Conservation (phyloP, 2,113 vertebrate species). For the Boulengeromyrus knoepffleri region DNA sequence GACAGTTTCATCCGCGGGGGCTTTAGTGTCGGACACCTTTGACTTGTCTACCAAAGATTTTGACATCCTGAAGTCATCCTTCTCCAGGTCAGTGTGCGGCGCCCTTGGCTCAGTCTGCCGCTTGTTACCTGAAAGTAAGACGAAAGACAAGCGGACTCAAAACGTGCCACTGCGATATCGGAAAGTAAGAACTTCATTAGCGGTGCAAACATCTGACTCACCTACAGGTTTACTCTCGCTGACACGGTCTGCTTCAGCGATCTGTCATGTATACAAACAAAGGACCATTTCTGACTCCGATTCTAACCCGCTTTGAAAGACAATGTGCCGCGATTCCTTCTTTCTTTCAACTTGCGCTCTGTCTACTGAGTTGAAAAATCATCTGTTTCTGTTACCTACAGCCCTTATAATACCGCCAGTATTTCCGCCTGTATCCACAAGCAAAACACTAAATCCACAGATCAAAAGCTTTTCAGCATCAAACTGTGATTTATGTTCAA, state of each 20-base stretch:
- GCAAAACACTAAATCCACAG: neutral
- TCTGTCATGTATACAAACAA: slow-evolving; percentile 54
- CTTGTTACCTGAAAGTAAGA: slow-evolving; percentile 54
- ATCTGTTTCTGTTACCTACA: neutral
- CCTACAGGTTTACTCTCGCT: slow-evolving; percentile 65
- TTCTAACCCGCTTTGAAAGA: neutral
- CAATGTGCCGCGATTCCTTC: neutral
- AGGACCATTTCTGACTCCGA: neutral
- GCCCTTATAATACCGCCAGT: neutral
- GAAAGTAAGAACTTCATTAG: neutral
- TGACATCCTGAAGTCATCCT: slow-evolving; percentile 78
- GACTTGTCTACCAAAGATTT: slow-evolving; percentile 80
- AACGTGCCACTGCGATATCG: neutral
- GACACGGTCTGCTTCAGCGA: slow-evolving; percentile 83
- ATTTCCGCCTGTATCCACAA: neutral
- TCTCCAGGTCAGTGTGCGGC: slow-evolving; percentile 65
- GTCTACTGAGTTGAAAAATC: neutral
- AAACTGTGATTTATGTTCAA: neutral
- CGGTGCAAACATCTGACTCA: slow-evolving; percentile 51
- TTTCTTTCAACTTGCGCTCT: neutral
- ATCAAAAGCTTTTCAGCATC: neutral
- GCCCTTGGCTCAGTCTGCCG: slow-evolving; percentile 53
- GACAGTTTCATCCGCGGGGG: slow-evolving; percentile 50
- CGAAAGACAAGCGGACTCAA: slow-evolving; percentile 19
- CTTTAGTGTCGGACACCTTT: slow-evolving; percentile 62